Evolutionary conservation across 1,140 invertebrate genomes (phyloP).

Genomic region (Lucilia sericata): DNA sequence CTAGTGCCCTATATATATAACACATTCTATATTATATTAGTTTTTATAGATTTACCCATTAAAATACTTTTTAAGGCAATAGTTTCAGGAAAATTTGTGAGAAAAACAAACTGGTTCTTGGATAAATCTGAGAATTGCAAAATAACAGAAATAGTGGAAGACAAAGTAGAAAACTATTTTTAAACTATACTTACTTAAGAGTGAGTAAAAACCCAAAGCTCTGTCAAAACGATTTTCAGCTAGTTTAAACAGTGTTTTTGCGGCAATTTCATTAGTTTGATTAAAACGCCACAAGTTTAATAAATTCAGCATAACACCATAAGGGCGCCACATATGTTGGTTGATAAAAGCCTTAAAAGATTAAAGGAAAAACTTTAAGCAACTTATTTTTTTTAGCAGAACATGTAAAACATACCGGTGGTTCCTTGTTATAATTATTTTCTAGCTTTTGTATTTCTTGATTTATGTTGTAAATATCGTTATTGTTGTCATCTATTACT

Average conservation of each 20-base stretch:
- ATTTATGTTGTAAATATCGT: too few species aligned
- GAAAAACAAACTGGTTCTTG: not conserved
- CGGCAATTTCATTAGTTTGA: constrained; percentile 19
- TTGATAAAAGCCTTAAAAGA: too few species aligned
- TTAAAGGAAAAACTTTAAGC: too few species aligned
- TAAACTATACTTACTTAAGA: constrained; percentile 43
- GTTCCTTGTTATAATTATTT: not conserved
- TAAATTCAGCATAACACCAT: constrained; percentile 38
- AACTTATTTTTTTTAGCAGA: too few species aligned
- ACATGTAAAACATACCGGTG: not conserved
- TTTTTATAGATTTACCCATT: not conserved
- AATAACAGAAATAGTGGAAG: too few species aligned
- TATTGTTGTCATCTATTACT: not conserved
- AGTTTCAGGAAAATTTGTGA: not conserved
- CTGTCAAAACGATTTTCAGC: not conserved
- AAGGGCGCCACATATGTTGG: constrained; percentile 14
- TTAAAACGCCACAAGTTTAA: constrained; percentile 40
- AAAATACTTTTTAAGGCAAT: not conserved
- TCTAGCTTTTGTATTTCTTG: too few species aligned
- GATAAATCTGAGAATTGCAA: not conserved
- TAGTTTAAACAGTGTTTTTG: not conserved
- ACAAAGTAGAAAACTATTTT: too few species aligned
- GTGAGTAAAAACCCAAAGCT: constrained; percentile 30
- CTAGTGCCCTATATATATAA: too few species aligned
- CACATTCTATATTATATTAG: too few species aligned